Evolutionary conservation across 2,888 invertebrate genomes (phyloP), one percentile per base, ranked within the genome.

Genomic region (Drosophila prostipennis): DNA sequence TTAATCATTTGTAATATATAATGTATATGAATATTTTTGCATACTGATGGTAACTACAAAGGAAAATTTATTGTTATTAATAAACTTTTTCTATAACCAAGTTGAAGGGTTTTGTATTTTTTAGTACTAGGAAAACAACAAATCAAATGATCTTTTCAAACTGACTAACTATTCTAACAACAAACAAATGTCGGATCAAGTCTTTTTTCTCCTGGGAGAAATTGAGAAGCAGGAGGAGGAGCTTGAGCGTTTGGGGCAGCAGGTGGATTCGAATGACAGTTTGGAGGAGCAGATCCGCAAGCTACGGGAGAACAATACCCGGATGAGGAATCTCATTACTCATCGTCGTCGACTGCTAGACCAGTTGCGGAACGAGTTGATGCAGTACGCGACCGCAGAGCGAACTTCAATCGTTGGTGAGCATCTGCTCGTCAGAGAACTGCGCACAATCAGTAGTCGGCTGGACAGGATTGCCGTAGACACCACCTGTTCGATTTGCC

Each of bases 11-110:
- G 40, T 72, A 64, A 64, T 43, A 53, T 36, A 39, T 34, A 58
- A 43, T 72, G 52, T 56, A 64, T 58, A 64, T 72, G 61, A 60
- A 72, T 82, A 86, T 86, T 83, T 86, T 82, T 82, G 77, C 79
- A 82, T 74, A 83, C 64, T 58, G 49, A 61, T 56, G 43, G 58
- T 70, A 55, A 65, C 23, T 52, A 58, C 64, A 55, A 57, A 39
- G 60, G 58, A 80, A 60, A 68, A 51, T 58, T 48, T 54, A 77
- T 77, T 84, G 79, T 84, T 87, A 80, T 54, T 63, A 77, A 82
- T 80, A 78, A 80, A 78, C 32, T 48, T 76, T 81, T 80, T 72
- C 64, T 70, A 76, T 68, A 68, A 76, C 52, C 49, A 34, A 32
- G 7, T 7, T 29, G 7, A 34, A 1, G 11, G 10, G 19, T 19